Base-by-base conservation (phyloP, 1,140 invertebrate genomes). In the Calliphora vicina region DNA sequence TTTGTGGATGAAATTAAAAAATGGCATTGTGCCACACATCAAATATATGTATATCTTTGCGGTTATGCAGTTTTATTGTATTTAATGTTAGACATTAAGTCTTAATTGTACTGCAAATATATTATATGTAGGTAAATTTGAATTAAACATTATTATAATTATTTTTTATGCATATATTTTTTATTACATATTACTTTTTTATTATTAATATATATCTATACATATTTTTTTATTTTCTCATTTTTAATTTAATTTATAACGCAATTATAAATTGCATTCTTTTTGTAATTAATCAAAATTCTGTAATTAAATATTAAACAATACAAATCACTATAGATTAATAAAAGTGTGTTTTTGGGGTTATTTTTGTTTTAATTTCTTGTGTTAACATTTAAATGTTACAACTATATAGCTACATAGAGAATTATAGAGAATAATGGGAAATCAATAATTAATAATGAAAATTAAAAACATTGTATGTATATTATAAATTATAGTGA, bases 261-360 rank as follows among this genome's bases (percentile, higher is more conserved):
- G 73, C 73, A 76, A 76, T 76, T 76, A 76, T 76, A 76, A 76
- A 76, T 76, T 76, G 73, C 73, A 76, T 42, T 76, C 3, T 42
- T 26, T 73, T 17, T 76, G 73, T 76, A 35, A 76, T 76, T 6
- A 76, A 76, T 27, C 73, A 76, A 76, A 76, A n/a, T 20, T 15
- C 10, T 57, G 5, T 57, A 57, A 57, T 57, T 57, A 57, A 35
- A 57, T 57, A 57, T n/a, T 57, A 57, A n/a, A 57, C 50, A 57
- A 57, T 57, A 57, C n/a, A 57, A 57, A 57, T 57, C 50, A 57
- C 50, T 57, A 57, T 15, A 57, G 50, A 57, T 57, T 57, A 57
- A n/a, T n/a, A 57, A 57, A 35, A 35, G 35, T 35, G 35, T 57
- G 50, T 57, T 35, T 35, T 29, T 29, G 50, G 50, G 50, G 50